Evolutionary conservation across 2,888 invertebrate species (phyloP), one percentile per base, ranked within the genome.

Genomic region (Lasioglossum villosulum): DNA sequence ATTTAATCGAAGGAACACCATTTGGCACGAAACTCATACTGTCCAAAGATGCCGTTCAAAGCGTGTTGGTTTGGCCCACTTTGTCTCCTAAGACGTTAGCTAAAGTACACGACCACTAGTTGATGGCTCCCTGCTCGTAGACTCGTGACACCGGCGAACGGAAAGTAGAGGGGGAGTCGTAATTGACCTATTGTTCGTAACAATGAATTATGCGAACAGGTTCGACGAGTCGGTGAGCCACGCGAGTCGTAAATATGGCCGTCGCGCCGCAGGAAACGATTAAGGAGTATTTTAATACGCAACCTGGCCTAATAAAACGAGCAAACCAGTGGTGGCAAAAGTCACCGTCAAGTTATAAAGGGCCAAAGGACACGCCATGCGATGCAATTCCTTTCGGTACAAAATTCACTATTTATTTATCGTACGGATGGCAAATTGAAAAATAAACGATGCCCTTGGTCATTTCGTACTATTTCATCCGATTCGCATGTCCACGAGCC

Each of bases 31-130:
- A 59, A 59, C 27, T 59, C 14, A 27, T 59, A 59, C 27, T 59
- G 59, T 59, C 42, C 30, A 48, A 27, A 27, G 27, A 10, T 27
- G 59, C 27, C 27, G 59, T 59, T 59, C 59, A 27, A 59, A 27
- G 59, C 27, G 27, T 59, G 59, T 59, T 59, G 27, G 59, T 59
- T 59, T 59, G 59, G n/a, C 59, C 59, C 59, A 59, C 59, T 59
- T 59, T 59, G 59, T 59, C 59, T 27, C 59, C 52, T 52, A 52
- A 52, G 52, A 52, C 59, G 59, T 27, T 27, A 12, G n/a, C 59
- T 27, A 59, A 59, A 27, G 59, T 27, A 27, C 59, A 59, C 59
- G 66, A 66, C 59, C 59, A 59, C 59, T 59, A 59, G 59, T 59
- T 59, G 59, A 59, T 59, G 59, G n/a, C 59, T 59, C 59, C n/a